These are phyloP conservation scores for Chelonus insularis DNA, from an alignment of 1,140 invertebrate genomes.

Conservation along the genomic window DNA sequence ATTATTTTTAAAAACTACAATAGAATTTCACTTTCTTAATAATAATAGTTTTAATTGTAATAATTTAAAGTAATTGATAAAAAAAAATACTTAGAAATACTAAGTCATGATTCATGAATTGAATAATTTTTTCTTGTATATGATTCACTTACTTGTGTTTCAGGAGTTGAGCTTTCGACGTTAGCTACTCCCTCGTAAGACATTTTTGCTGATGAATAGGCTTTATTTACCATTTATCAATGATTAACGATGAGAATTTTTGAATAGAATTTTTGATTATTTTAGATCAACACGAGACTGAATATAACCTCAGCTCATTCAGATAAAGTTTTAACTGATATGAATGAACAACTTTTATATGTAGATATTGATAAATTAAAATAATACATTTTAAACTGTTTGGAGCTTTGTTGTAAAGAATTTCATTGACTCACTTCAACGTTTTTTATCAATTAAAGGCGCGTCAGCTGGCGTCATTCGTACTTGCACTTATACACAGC, in stretches of 20 bases:
- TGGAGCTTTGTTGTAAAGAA: neutral
- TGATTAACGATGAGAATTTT: too few species aligned
- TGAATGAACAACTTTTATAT: too few species aligned
- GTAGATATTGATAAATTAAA: neutral
- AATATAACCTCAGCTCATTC: neutral
- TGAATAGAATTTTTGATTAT: too few species aligned
- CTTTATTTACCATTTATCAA: too few species aligned
- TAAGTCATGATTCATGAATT: conserved; percentile 26
- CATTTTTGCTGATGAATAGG: too few species aligned
- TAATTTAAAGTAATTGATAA: too few species aligned
- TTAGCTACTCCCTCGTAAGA: too few species aligned
- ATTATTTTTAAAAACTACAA: too few species aligned
- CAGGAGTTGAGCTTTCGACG: too few species aligned
- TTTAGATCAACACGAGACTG: too few species aligned
- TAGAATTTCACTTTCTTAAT: too few species aligned
- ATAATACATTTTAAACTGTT: neutral
- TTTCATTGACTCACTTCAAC: neutral
- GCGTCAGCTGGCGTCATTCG: conserved; percentile 28
- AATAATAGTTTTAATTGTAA: too few species aligned
- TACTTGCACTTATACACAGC: neutral
- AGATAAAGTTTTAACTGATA: neutral
- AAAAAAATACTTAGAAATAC: neutral
- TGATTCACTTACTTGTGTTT: conserved; percentile 56
- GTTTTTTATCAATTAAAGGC: conserved; percentile 27
- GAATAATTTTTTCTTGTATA: conserved; percentile 4